These are phyloP conservation scores for Falco berigora DNA, from an alignment of 2,797 vertebrate genomes.

Conservation along the genomic window DNA sequence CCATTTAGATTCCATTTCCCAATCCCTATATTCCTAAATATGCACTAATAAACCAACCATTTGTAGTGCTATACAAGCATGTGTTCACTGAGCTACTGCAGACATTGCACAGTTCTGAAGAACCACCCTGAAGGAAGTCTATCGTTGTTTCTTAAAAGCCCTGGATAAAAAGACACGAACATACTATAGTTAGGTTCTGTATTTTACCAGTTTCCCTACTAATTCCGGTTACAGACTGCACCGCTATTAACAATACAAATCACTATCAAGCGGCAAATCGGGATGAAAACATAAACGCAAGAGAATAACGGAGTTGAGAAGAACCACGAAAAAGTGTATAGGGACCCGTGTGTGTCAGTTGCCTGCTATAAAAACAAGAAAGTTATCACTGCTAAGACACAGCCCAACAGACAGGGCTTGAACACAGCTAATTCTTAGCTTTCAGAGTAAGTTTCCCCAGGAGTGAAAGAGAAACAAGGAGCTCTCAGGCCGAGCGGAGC, in stretches of 20 bases:
- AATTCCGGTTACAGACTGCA: neutral
- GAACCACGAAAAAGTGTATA: rapidly evolving
- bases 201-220: neutral
- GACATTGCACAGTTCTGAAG: neutral
- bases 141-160: neutral
- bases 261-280: neutral
- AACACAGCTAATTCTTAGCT: too few species aligned
- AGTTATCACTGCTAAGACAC: neutral
- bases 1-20: neutral
- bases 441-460: neutral
- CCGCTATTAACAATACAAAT: neutral
- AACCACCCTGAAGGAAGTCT: neutral
- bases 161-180: neutral
- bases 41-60: neutral
- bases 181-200: rapidly evolving
- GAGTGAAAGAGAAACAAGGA: neutral
- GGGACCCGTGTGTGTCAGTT: rapidly evolving
- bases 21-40: neutral
- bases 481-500: rapidly evolving
- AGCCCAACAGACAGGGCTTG: rapidly evolving
- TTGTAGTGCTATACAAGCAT: rapidly evolving
- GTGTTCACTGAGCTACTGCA: neutral
- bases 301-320: rapidly evolving
- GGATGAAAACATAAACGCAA: neutral
- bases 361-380: rapidly evolving